Evolutionary conservation across 2,113 vertebrate genomes (phyloP), one percentile per base, ranked within the genome.

Genomic region (Calonectris borealis): DNA sequence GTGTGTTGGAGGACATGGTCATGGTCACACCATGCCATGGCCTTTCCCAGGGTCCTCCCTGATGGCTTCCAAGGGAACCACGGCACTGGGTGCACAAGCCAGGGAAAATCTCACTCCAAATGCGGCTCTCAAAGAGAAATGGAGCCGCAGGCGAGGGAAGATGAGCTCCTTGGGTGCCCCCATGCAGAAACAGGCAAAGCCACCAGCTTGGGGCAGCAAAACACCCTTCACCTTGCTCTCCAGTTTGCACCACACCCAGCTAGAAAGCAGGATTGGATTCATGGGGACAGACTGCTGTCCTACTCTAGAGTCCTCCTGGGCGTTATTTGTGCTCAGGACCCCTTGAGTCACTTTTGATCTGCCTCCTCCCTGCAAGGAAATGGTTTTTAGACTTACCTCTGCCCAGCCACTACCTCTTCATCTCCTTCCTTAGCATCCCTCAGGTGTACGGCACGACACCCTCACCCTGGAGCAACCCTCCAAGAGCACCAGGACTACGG

Each of bases 11-110:
- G 21, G 38, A 75, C 3, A 1, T 19, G 26, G 55, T 62, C 5
- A 0, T 31, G 12, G 51, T 29, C 2, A 0, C 11, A 34, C 13
- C 38, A 4, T 20, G 16, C 20, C 32, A 17, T 4, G 3, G 58
- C 32, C 54, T 42, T 31, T 46, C 29, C 48, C 29, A 32, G 18
- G 14, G 12, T 32, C 49, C 21, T 36, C 20, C 36, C 36, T 54
- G 15, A 25, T 0, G 25, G 20, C 36, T 52, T 62, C 1, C 4
- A 71, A 69, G 24, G 36, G 1, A 4, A 18, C n/a, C 24, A 14
- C 7, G 10, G 32, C 51, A 55, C 51, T 24, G 44, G 38, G 31
- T n/a, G 51, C 55, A 44, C 27, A 90, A 64, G 10, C 10, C 72
- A 65, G 40, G 27, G 51, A 26, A 75, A 65, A 60, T 26, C 46